Conservation (phyloP, 2,888 invertebrate genomes). For the Seira sanloemensis region DNA sequence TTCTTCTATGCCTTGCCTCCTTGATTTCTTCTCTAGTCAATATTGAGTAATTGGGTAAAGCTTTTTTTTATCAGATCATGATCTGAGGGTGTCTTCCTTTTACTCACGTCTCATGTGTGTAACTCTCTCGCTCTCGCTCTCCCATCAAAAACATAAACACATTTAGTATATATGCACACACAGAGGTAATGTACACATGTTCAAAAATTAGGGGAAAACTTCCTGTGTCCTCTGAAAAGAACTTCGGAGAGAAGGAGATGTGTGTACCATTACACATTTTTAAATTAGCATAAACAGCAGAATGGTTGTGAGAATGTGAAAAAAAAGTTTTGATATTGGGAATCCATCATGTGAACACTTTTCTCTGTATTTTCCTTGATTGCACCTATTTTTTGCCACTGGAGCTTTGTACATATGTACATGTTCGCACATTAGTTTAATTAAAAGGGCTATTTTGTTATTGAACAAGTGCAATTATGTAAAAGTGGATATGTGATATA, state of each 20-base stretch:
- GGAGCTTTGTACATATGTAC: no score
- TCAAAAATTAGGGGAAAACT: neutral
- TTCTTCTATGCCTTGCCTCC: neutral
- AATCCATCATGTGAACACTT: neutral
- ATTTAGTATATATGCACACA: neutral
- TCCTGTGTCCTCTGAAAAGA: neutral
- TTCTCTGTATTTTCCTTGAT: neutral
- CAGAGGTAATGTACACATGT: neutral
- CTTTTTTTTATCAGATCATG: neutral
- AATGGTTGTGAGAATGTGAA: no score
- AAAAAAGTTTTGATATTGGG: neutral
- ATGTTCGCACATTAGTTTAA: neutral
- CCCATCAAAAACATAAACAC: neutral
- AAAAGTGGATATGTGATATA: neutral
- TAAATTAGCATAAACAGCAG: neutral
- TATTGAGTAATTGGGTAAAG: constrained; percentile 40
- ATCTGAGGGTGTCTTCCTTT: constrained; percentile 17
- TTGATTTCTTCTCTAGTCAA: constrained; percentile 25
- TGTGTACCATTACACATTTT: neutral
- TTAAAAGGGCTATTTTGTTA: neutral
- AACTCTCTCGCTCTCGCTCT: neutral
- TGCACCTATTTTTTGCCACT: neutral
- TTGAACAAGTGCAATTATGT: neutral
- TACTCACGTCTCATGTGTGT: neutral
- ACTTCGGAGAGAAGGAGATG: neutral